phyloP scores from a whole-genome alignment of 23 tunicate species.

The Halocynthia roretzi region DNA sequence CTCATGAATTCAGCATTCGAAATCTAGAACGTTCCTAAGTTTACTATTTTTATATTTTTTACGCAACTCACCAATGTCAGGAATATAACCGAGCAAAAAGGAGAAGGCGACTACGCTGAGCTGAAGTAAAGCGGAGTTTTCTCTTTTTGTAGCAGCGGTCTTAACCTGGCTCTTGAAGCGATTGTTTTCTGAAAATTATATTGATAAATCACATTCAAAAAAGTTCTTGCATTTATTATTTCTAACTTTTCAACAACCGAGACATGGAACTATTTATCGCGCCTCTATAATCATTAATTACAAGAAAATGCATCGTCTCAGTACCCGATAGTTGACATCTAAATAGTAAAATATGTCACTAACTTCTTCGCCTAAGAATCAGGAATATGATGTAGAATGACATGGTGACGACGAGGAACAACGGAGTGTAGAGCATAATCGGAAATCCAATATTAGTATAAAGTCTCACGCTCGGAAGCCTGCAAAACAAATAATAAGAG shows the following conservation, averaged over 20 bases:
- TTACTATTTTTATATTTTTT: neutral
- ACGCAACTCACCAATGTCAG: neutral
- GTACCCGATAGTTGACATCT: too few species aligned
- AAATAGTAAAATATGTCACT: neutral
- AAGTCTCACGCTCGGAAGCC: slow-evolving; percentile 10
- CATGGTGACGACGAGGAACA: slow-evolving; percentile 10
- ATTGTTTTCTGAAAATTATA: neutral
- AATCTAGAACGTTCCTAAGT: neutral
- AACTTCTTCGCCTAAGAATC: slow-evolving; percentile 1
- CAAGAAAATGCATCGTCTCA: too few species aligned
- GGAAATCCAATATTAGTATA: slow-evolving; percentile 20
- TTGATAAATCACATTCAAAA: neutral
- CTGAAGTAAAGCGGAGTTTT: neutral
- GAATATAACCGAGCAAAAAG: slow-evolving; percentile 4
- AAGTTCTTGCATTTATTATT: too few species aligned
- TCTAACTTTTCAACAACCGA: too few species aligned
- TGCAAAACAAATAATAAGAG: neutral
- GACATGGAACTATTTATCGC: too few species aligned
- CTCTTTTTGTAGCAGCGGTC: neutral
- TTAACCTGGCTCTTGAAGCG: neutral
- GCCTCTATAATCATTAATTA: too few species aligned
- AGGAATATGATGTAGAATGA: slow-evolving; percentile 5
- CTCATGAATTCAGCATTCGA: too few species aligned
- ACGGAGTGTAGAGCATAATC: slow-evolving; percentile 17
- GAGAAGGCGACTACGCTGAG: slow-evolving; percentile 1